Conservation (phyloP, 2,113 vertebrate genomes). For the Empidonax traillii region DNA sequence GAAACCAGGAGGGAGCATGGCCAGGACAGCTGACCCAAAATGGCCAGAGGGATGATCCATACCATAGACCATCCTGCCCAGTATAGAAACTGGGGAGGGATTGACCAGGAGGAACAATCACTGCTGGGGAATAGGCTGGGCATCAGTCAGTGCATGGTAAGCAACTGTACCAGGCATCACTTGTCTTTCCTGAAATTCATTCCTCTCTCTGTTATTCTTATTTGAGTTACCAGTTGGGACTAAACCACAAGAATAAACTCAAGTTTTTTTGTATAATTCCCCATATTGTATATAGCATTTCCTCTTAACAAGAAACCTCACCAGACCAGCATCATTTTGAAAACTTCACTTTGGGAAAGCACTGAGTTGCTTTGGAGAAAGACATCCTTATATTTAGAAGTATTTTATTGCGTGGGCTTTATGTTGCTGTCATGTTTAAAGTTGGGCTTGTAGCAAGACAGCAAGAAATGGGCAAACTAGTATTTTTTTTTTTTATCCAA, state of each 20-base stretch:
- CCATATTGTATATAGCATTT: not conserved
- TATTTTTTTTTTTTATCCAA: not conserved
- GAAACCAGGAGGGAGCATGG: not conserved
- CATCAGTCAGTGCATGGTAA: not conserved
- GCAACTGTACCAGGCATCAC: not conserved
- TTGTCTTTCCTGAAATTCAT: not conserved
- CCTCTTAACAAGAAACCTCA: not conserved
- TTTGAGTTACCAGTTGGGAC: not conserved
- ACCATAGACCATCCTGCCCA: not conserved
- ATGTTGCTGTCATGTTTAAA: fast-evolving
- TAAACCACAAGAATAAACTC: not conserved
- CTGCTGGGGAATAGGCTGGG: not conserved
- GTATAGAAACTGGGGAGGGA: not conserved
- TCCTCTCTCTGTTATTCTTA: not conserved
- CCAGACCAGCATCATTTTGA: not conserved
- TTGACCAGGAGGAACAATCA: not conserved
- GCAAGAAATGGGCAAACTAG: not conserved
- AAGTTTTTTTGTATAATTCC: not conserved
- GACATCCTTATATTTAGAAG: not conserved
- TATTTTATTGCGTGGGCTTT: not conserved
- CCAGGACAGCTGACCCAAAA: not conserved
- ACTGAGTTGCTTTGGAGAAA: not conserved
- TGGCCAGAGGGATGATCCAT: not conserved
- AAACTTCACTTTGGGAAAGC: not conserved
- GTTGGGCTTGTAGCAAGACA: not conserved